phyloP scores from a whole-genome alignment of 2,888 invertebrate genomes.

The Ichneumoninae sp. region DNA sequence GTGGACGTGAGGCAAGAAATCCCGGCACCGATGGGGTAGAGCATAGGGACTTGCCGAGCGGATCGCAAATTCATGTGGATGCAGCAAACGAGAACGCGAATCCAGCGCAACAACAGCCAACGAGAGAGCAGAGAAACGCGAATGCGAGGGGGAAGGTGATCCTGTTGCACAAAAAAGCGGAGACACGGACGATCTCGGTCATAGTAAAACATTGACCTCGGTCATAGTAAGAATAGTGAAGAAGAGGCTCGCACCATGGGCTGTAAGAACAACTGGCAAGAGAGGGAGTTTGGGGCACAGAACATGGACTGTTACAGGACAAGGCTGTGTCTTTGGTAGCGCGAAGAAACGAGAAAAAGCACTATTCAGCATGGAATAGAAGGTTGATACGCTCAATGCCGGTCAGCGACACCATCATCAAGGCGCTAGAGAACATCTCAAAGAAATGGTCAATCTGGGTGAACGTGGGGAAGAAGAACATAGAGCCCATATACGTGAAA shows the following conservation, averaged over 20 bases:
- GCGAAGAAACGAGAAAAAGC: slow-evolving; percentile 40
- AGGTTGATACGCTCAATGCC: slow-evolving; percentile 24
- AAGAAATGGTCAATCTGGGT: not conserved
- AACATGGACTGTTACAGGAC: slow-evolving; percentile 69
- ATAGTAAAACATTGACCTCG: slow-evolving; percentile 69
- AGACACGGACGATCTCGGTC: slow-evolving; percentile 66
- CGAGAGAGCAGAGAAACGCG: not conserved
- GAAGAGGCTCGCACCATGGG: slow-evolving; percentile 58
- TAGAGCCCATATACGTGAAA: slow-evolving; percentile 25
- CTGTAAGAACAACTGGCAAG: slow-evolving; percentile 62
- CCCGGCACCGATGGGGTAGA: not conserved
- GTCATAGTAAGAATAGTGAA: slow-evolving; percentile 52
- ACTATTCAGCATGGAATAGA: slow-evolving; percentile 67
- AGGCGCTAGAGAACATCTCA: not conserved
- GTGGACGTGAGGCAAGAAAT: not conserved
- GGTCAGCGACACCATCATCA: not conserved
- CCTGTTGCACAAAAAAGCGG: slow-evolving; percentile 70
- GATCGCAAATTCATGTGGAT: not conserved
- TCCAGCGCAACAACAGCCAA: too few relatives aligned
- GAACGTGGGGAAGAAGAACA: not conserved
- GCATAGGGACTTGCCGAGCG: not conserved
- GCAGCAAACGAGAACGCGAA: too few relatives aligned
- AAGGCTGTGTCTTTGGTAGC: slow-evolving; percentile 65
- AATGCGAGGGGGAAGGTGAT: slow-evolving; percentile 69
- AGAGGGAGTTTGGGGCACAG: slow-evolving; percentile 70